These are phyloP conservation scores for Oscheius sp. DNA, from an alignment of 2,888 invertebrate genomes.

Conservation along the genomic window DNA sequence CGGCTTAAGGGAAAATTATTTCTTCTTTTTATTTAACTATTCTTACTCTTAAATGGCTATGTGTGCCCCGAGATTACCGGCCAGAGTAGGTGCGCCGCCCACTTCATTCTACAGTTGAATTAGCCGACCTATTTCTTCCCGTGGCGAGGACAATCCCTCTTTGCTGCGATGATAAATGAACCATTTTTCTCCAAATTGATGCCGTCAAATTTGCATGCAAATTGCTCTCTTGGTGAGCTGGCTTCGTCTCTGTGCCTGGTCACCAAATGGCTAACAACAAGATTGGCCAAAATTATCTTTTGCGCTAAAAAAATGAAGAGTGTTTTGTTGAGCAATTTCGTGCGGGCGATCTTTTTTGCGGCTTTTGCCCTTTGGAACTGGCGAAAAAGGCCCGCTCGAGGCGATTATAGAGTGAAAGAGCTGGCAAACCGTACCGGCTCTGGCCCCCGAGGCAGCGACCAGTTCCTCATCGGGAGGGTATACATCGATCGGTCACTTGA, in stretches of 20 bases:
- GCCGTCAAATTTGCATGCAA: slow-evolving; percentile 10
- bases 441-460: no score
- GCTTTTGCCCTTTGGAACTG: background rate
- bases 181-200: slow-evolving; percentile 1
- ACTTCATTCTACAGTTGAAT: background rate
- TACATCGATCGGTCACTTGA: no score
- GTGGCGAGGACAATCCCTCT: background rate
- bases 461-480: no score
- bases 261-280: no score
- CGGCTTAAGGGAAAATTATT: background rate
- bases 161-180: slow-evolving; percentile 5
- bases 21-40: background rate
- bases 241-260: background rate
- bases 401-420: no score
- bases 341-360: background rate
- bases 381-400: background rate
- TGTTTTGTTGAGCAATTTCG: background rate
- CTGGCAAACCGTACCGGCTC: no score
- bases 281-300: no score
- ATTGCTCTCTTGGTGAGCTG: background rate
- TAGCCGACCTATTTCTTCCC: background rate
- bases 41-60: background rate
- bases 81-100: background rate
- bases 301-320: background rate
- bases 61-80: slow-evolving; percentile 15